Evolutionary conservation across 1,140 invertebrate species (phyloP), one percentile per base, ranked within the genome.

Genomic region (Lasioglossum baleicum): DNA sequence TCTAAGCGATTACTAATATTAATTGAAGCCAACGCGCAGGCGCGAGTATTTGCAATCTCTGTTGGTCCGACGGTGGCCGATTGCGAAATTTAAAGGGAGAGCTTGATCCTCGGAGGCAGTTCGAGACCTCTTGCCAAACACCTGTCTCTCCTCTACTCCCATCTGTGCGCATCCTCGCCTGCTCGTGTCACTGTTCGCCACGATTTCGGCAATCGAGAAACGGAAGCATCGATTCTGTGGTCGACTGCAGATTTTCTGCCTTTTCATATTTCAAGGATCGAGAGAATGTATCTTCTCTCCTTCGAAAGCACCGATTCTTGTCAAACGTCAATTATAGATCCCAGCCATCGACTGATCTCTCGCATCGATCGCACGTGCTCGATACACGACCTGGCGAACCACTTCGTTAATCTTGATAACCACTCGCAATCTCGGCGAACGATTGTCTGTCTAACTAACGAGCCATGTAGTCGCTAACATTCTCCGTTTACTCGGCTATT

Each of bases 1-100:
- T 75, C 51, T 75, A 75, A 40, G n/a, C 56, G 75, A 51, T 77
- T 71, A 77, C 58, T 53, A 42, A 77, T 77, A 77, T 77, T 77
- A 77, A 77, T 71, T 63, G 67, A n/a, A 77, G 44, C 35, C 22
- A n/a, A 13, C 7, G 44, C 75, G 58, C 22, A 68, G n/a, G 7
- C 26, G 56, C 42, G 53, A 40, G 22, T 64, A 17, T 72, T 78
- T 64, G 68, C 68, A 78, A 71, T 61, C 68, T 26, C 22, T 15
- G 40, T n/a, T 40, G 6, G 73, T 44, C 63, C 26, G 20, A 13
- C n/a, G 35, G 35, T 3, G n/a, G n/a, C 7, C 10, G 35, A 53
- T 78, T 78, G 35, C 75, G 70, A 78, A 78, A 78, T 35, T 35
- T 78, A 17, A 10, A 77, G 31, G 58, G 75, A 56, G 75, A 78